Percentiles rank a stretch among this genome's conserved stretches.
Evolutionary conservation across 2,797 vertebrate genomes (phyloP).

Genomic region (Simalia tracyae): DNA sequence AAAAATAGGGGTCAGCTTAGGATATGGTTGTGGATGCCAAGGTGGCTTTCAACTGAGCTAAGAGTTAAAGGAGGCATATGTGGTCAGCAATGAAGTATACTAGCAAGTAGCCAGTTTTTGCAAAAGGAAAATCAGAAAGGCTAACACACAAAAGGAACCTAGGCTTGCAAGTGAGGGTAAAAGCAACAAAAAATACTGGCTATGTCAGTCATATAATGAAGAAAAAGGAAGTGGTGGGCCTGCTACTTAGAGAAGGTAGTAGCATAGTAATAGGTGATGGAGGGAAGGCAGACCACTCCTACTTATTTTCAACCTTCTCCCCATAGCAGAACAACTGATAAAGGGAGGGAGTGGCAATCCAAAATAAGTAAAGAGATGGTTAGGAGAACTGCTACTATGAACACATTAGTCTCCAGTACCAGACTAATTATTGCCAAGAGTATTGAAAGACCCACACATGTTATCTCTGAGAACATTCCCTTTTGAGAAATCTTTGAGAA

Average conservation of each 20-base stretch:
- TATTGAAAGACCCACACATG: not conserved
- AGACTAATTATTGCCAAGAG: not conserved
- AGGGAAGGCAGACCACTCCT: not conserved
- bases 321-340: not conserved
- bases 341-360: not conserved
- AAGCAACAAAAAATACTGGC: not conserved
- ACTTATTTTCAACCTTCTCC: not conserved
- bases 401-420: not conserved
- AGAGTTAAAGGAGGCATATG: not conserved
- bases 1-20: not conserved
- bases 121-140: not conserved
- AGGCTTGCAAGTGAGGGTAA: not conserved
- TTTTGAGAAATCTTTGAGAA: not conserved
- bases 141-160: not conserved
- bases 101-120: not conserved
- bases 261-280: not conserved
- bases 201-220: not conserved
- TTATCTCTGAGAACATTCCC: not conserved
- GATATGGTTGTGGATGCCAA: not conserved
- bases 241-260: not conserved
- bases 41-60: not conserved
- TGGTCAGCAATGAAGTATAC: not conserved
- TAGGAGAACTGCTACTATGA: not conserved
- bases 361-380: not conserved
- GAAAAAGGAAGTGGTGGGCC: not conserved